Evolutionary conservation across 2,888 invertebrate genomes (phyloP), one percentile per base, ranked within the genome.

Genomic region (Drosophila peninsularis): DNA sequence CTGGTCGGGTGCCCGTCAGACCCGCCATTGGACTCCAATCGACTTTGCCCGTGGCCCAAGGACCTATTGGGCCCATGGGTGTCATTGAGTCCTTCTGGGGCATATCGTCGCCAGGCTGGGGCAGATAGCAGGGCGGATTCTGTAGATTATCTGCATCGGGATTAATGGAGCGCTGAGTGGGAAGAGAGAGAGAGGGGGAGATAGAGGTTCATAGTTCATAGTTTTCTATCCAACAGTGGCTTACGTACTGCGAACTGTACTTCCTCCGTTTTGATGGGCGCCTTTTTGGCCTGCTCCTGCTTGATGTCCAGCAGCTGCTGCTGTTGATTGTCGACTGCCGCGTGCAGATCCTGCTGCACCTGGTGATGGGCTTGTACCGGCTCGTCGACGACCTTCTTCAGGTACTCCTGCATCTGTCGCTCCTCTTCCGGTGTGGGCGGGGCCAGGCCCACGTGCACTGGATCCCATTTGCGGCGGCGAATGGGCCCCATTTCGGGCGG

Each of bases 1-100:
- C 93, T 0, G 96, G 96, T 71, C 96, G 93, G 0, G 96, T 95
- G 4, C 96, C 96, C 0, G 96, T 96, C 85, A 96, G 93, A 0
- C 93, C 94, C 0, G 94, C 94, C 62, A 95, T 92, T 0, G 96
- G 95, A 37, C 95, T 95, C 95, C 95, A 96, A 90, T 96, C 95
- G 0, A 95, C 94, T 75, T 95, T 94, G 2, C 96, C 96, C 1
- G 96, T 95, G 4, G 95, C 95, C 93, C 95, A 96, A 10, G 96
- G 96, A 1, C 93, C 93, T 50, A 94, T 91, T 0, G 94, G 93
- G 1, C 93, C 93, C 94, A 94, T 94, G 6, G 92, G 90, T 19
- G 91, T 89, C 21, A 91, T 84, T 0, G 90, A 78, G 39, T 90
- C 90, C 32, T 90, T 88, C 9, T 78, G 82, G 0, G 93, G 92